Base-by-base conservation (phyloP, 2,888 invertebrate genomes). In the Dorcus parallelipipedus region DNA sequence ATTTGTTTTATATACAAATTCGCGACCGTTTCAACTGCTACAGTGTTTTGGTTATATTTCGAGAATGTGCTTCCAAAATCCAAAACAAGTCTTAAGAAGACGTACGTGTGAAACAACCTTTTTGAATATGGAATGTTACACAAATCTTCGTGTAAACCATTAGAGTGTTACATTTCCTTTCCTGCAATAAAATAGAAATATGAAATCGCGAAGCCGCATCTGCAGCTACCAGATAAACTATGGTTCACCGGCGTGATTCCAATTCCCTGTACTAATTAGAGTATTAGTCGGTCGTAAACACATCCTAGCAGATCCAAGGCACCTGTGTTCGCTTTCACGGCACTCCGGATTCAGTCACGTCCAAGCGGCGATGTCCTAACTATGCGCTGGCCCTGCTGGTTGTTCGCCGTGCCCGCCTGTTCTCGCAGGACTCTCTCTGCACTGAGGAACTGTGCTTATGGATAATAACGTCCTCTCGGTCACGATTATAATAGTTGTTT, bases 391-490 rank as follows among this genome's bases (percentile, higher is more conserved):
- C 10, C 54, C 63, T 60, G 43, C 43, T 49, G 49, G 50, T 17
- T 42, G 26, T 39, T 55, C 26, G 38, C 33, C 38, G 39, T 54
- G 45, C 6, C 38, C 17, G 23, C 17, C n/a, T 10, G 41, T 49
- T 10, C 38, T 33, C 8, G 10, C 39, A 14, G 39, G 45, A 8
- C 26, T 33, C 33, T 14, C 10, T 61, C 60, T 58, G 52, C 41
- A 42, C 42, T 67, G 63, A 53, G 53, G 48, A 5, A 56, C 60
- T 61, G 62, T 60, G 49, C 57, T 65, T 67, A 61, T 65, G 64
- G 60, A 65, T 64, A 67, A 65, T 67, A 65, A 62, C 67, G 62
- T 63, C 60, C 61, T 58, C 56, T 49, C 54, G 64, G 67, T 67
- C 67, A 67, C 67, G 67, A 65, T 65, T 63, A 61, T 54, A 60